Conservation (phyloP, 2,797 vertebrate species). For the Anguilla pacifica region DNA sequence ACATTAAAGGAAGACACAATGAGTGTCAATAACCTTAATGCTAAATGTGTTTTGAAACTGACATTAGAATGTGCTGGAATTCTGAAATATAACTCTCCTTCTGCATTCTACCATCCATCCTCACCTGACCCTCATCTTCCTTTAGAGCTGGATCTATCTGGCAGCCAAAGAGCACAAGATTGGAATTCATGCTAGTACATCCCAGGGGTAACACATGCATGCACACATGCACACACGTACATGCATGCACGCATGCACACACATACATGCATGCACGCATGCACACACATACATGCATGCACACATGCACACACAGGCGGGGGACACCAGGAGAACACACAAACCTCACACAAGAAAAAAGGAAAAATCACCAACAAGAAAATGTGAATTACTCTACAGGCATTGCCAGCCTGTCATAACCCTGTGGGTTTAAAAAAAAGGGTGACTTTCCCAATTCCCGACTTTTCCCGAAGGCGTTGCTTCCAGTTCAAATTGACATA, state of each 20-base stretch:
- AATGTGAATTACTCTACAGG: not conserved
- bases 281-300: not conserved
- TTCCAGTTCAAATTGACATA: too few species aligned
- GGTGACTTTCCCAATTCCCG: not conserved
- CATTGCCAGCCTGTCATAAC: not conserved
- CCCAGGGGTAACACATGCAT: not conserved
- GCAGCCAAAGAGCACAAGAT: not conserved
- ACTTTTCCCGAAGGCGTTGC: not conserved
- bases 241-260: not conserved
- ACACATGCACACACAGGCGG: not conserved
- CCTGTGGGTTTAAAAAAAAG: not conserved
- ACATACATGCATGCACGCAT: not conserved
- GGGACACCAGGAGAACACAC: not conserved
- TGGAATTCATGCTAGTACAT: not conserved
- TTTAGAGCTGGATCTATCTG: not conserved
- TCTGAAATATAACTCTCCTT: not conserved
- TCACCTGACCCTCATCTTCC: not conserved
- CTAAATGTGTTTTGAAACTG: not conserved
- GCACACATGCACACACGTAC: not conserved
- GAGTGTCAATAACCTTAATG: not conserved
- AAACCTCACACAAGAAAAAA: not conserved
- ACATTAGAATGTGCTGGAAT: not conserved
- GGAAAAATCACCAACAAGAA: too few species aligned
- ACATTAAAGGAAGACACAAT: not conserved
- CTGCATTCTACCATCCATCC: not conserved